Conservation (phyloP, 2,888 invertebrate species). For the Pharmacophagus antenor region DNA sequence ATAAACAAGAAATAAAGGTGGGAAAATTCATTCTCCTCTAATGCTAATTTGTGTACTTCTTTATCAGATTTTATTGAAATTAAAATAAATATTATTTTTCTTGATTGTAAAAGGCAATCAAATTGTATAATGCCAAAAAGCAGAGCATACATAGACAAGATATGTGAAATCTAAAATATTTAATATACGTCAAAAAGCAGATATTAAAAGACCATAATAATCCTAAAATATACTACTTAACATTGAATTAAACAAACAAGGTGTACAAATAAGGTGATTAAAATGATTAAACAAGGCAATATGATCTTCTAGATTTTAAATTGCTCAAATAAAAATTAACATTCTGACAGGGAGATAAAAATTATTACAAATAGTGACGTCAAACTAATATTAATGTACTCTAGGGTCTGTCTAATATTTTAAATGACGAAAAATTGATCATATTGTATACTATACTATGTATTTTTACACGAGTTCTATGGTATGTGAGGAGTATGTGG, state of each 20-base stretch:
- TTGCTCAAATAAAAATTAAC: constrained; percentile 16
- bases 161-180: background rate
- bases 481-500: background rate
- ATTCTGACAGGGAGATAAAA: constrained; percentile 18
- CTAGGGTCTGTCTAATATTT: background rate
- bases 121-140: too few relatives aligned
- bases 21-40: too few relatives aligned
- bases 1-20: too few relatives aligned
- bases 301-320: constrained; percentile 3
- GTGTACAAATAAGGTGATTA: background rate
- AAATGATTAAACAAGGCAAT: background rate
- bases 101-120: too few relatives aligned
- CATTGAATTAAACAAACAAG: background rate
- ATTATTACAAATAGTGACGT: constrained; percentile 11
- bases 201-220: background rate
- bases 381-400: constrained; percentile 16
- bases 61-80: too few relatives aligned
- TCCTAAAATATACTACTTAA: background rate
- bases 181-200: background rate
- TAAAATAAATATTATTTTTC: too few relatives aligned
- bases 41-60: too few relatives aligned
- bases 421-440: background rate
- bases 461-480: background rate
- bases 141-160: background rate
- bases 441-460: background rate